Evolutionary conservation across 2,113 vertebrate species (phyloP), one percentile per base, ranked within the genome.

Genomic region (Gymnarchus niloticus): DNA sequence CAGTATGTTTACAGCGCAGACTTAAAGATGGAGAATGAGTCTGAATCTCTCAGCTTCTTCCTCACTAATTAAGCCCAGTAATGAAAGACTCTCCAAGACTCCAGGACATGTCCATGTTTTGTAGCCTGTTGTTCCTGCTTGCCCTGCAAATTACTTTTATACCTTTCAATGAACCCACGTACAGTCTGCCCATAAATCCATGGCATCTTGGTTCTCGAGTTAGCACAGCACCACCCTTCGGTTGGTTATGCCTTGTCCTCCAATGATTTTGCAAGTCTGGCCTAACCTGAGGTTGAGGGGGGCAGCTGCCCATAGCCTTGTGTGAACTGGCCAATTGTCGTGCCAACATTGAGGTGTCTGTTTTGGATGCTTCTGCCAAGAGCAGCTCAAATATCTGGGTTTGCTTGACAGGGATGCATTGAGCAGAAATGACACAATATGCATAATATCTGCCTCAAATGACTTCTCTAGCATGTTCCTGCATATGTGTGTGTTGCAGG

Each of bases 301-400:
- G 49, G 7, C 44, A 81, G n/a, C 77, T 23, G 44, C 77, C 44
- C 77, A 3, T n/a, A 25, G 49, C 77, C 23, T 46, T 51, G 1
- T 21, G 28, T 25, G 69, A 51, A 23, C 52, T 9, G 33, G 28
- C 49, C 10, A 12, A 12, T 44, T 21, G 54, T 81, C n/a, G 19
- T 19, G 19, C 44, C 23, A 25, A 25, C 56, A 54, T 85, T 28
- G 52, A 46, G 21, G 56, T n/a, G 49, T 57, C 56, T 81, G 85
- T 78, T 81, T 61, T 46, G 46, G 77, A 28, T 46, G 61, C 84
- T 21, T 51, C 56, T n/a, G 56, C 77, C 85, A 65, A 57, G 25
- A 81, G 54, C 37, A 6, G 10, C 56, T 33, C 14, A n/a, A 23
- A 44, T 25, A 57, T 77, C 54, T 21, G 77, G 56, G 56, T 6